Evolutionary conservation across 2,888 invertebrate species (phyloP), one percentile per base, ranked within the genome.

Genomic region (Ophioninae sp.): DNA sequence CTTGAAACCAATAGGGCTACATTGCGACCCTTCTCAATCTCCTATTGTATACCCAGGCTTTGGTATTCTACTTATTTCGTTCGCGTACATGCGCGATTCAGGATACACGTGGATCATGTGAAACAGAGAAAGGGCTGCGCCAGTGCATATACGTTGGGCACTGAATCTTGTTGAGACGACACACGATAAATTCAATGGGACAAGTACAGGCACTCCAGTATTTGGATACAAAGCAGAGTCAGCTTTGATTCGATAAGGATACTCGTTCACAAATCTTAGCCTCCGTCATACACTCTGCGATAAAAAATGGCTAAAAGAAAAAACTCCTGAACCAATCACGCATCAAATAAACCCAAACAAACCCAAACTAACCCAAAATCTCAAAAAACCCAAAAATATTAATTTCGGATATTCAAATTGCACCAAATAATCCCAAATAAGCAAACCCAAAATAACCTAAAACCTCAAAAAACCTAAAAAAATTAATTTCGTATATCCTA

Each of bases 31-130:
- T 65, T 79, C 61, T 70, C 39, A 70, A 70, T 79, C 75, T 72
- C 13, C 21, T 67, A 61, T 62, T 23, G 23, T 61, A 61, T 70
- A 65, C 44, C 41, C 57, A 44, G 37, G 37, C 44, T 70, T 75
- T 62, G 20, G 65, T 72, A 62, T 75, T 76, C 64, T 61, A 75
- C 70, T 67, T 79, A 72, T 79, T 82, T 79, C 75, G 61, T 75
- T 56, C 72, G 64, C 56, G 67, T 61, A 75, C 82, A 82, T 75
- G 76, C 76, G 67, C 72, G 41, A n/a, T 67, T 61, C 70, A 76
- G 67, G 50, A 76, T 67, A 74, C 73, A 64, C 59, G 70, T 30
- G 44, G 59, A n/a, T 70, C 56, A 56, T 70, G 50, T 68, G 57
- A 83, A 72, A 72, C 67, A 59, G 69, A 57, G 68, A 64, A 37